phyloP scores from a whole-genome alignment of 1,140 invertebrate genomes.

The Episyrphus balteatus region DNA sequence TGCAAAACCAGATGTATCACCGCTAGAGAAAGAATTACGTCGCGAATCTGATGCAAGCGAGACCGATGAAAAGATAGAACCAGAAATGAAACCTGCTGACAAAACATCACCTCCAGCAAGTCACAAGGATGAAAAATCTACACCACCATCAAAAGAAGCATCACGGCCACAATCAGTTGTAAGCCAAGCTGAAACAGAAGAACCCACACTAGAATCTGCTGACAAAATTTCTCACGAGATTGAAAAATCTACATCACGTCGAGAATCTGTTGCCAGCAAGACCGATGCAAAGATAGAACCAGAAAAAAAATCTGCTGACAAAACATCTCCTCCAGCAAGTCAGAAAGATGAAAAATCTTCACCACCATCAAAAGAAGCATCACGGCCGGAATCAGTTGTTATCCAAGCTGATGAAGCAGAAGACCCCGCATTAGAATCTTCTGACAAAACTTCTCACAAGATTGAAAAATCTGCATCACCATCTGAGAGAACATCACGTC shows the following conservation, averaged over 20 bases:
- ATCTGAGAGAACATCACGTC: conserved; percentile 7
- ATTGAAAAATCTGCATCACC: conserved; percentile 6
- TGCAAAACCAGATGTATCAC: too few species aligned
- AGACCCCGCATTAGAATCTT: too few species aligned
- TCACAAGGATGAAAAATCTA: background rate
- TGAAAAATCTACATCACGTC: conserved; percentile 1
- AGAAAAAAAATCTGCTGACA: background rate
- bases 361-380: conserved; percentile 9
- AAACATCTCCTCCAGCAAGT: conserved; percentile 2
- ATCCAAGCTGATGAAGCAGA: conserved; percentile 6
- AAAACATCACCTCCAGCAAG: background rate
- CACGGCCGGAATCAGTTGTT: conserved; percentile 8
- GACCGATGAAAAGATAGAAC: too few species aligned
- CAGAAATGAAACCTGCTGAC: background rate
- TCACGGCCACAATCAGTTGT: conserved; percentile 8
- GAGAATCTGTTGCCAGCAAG: conserved; percentile 5
- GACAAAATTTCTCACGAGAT: background rate
- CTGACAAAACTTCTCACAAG: background rate
- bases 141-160: conserved; percentile 6
- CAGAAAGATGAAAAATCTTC: conserved; percentile 11
- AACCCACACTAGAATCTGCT: background rate
- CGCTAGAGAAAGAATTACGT: too few species aligned
- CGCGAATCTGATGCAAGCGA: too few species aligned
- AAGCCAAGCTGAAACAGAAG: too few species aligned
- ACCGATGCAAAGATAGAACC: conserved; percentile 4